Evolutionary conservation across 2,113 vertebrate genomes (phyloP).

Genomic region (Erythrocercus mccallii): DNA sequence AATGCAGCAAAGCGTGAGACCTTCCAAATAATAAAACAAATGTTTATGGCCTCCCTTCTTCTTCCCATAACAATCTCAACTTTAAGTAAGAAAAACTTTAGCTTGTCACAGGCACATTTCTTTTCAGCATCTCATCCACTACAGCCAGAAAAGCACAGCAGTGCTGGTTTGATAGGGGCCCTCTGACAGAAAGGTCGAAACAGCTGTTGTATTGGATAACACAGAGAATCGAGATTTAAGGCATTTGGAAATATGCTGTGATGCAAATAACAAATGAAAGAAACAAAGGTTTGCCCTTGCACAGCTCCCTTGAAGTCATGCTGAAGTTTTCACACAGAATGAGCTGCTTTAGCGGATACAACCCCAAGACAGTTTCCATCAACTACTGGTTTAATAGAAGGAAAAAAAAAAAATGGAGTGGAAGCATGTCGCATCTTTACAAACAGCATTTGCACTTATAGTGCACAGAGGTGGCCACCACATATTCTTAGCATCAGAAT

Average conservation of each 20-base stretch:
- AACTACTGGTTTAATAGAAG: neutral
- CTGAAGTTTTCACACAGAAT: neutral
- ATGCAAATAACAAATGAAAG: neutral
- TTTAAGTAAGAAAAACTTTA: neutral
- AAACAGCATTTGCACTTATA: neutral
- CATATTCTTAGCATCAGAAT: neutral
- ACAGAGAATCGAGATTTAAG: neutral
- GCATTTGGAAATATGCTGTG: neutral
- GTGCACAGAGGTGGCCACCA: neutral
- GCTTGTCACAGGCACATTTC: neutral
- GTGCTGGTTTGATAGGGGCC: neutral
- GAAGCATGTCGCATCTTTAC: neutral
- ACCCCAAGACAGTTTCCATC: neutral
- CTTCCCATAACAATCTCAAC: conserved; percentile 2
- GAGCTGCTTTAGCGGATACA: neutral
- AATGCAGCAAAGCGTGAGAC: neutral
- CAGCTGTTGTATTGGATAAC: neutral
- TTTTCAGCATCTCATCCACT: neutral
- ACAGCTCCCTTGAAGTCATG: neutral
- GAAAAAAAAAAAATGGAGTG: rapidly evolving
- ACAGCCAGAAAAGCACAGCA: neutral
- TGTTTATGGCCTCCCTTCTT: conserved; percentile 2
- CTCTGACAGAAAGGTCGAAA: neutral
- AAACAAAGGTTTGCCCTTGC: neutral
- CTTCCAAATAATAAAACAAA: conserved; percentile 53